Evolutionary conservation across 1,140 invertebrate genomes (phyloP).

Genomic region (Eriosoma lanigerum): DNA sequence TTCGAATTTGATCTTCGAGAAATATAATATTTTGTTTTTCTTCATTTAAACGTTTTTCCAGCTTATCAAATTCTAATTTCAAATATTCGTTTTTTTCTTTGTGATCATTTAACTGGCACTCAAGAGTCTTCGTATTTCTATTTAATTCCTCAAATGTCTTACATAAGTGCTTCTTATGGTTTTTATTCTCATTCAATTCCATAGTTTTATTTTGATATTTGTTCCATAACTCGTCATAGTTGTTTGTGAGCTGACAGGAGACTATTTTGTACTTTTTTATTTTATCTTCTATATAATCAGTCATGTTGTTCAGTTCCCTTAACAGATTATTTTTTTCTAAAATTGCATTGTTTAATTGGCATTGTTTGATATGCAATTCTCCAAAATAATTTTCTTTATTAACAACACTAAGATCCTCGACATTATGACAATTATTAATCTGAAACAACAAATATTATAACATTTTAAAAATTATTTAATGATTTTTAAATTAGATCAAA

Average conservation of each 20-base stretch:
- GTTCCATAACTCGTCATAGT: background rate
- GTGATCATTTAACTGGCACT: background rate
- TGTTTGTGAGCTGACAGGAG: background rate
- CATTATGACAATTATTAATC: no score
- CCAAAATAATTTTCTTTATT: no score
- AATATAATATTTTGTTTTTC: background rate
- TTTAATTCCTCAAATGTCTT: background rate
- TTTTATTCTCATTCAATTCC: background rate
- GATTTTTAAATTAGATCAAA: no score
- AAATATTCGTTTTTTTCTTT: background rate
- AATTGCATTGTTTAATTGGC: no score
- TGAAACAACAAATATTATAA: no score
- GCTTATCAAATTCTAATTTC: background rate
- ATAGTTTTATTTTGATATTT: background rate
- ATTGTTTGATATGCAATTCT: no score
- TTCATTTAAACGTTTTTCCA: background rate
- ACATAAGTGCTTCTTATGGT: background rate
- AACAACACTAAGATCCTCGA: no score
- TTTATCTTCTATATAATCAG: background rate
- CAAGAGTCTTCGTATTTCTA: background rate
- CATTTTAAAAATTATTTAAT: no score
- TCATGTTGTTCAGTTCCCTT: no score
- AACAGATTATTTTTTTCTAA: no score
- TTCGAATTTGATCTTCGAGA: background rate
- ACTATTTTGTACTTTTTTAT: background rate